These are phyloP conservation scores for Leguminivora glycinivorella DNA, from an alignment of 1,140 invertebrate genomes.

Conservation along the genomic window DNA sequence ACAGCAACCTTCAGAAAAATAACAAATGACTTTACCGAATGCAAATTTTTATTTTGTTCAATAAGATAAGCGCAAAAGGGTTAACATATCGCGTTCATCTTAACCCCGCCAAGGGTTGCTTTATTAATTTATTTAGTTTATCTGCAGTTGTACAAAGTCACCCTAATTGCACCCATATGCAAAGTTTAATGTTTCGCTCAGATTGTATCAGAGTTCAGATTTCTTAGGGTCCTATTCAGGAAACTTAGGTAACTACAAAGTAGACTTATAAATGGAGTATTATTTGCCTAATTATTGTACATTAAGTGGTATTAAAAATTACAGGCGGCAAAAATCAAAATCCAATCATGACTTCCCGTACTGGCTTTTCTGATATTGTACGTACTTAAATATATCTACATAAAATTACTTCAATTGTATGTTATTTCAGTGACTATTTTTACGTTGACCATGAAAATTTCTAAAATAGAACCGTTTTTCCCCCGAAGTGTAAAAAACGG, in stretches of 20 bases:
- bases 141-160: constrained; percentile 61
- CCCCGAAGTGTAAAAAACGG: too few relatives aligned
- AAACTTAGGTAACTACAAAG: neutral
- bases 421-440: too few relatives aligned
- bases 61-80: constrained; percentile 43
- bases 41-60: constrained; percentile 27
- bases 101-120: constrained; percentile 64
- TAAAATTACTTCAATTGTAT: too few relatives aligned
- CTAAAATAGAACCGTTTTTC: too few relatives aligned
- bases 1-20: neutral
- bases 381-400: too few relatives aligned
- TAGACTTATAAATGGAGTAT: neutral
- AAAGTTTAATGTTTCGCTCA: constrained; percentile 58
- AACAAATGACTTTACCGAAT: constrained; percentile 13
- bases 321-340: too few relatives aligned
- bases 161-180: constrained; percentile 70
- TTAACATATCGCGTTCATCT: constrained; percentile 62
- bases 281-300: too few relatives aligned
- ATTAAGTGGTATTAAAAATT: too few relatives aligned
- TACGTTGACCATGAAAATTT: too few relatives aligned
- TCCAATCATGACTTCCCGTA: too few relatives aligned
- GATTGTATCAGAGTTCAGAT: constrained; percentile 57
- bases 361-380: too few relatives aligned
- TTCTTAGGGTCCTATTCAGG: constrained; percentile 5
- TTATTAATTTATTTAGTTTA: constrained; percentile 75